phyloP scores from a whole-genome alignment of 2,888 invertebrate genomes.

The Dusona sp. region DNA sequence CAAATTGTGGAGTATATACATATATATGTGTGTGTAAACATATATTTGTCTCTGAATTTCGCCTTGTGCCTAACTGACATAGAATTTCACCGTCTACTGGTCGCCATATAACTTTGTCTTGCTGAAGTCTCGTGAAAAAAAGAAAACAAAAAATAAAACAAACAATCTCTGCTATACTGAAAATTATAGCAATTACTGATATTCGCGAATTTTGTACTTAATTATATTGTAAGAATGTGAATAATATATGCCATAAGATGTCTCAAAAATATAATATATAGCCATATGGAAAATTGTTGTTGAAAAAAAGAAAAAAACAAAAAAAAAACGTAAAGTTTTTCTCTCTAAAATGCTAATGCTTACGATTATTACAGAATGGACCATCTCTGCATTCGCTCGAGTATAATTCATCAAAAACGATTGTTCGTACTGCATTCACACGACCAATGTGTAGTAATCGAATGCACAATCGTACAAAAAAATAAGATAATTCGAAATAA shows the following conservation, averaged over 20 bases:
- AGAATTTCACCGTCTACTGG: conserved; percentile 2
- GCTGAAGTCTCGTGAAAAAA: not conserved
- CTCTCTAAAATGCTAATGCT: conserved; percentile 61
- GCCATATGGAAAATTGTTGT: conserved; percentile 57
- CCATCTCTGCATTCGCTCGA: conserved; percentile 56
- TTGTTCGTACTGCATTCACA: conserved; percentile 50
- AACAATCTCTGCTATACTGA: conserved; percentile 14
- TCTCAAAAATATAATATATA: conserved; percentile 17
- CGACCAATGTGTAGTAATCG: conserved; percentile 51
- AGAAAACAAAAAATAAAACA: conserved; percentile 22
- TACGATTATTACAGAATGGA: conserved; percentile 63
- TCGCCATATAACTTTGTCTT: conserved; percentile 28
- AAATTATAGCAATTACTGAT: not conserved
- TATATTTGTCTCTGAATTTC: conserved; percentile 50
- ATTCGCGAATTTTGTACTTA: conserved; percentile 66
- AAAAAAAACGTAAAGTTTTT: conserved; percentile 40
- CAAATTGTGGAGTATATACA: conserved; percentile 49
- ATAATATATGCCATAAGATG: conserved; percentile 41
- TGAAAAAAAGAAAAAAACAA: conserved; percentile 33
- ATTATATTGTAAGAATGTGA: conserved; percentile 52
- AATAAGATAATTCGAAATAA: not conserved
- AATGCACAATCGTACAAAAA: conserved; percentile 49
- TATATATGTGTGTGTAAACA: conserved; percentile 15
- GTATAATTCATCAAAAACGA: conserved; percentile 50
- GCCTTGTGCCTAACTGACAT: conserved; percentile 56